Conservation (phyloP, 1,140 invertebrate species). For the Bombus superbus region DNA sequence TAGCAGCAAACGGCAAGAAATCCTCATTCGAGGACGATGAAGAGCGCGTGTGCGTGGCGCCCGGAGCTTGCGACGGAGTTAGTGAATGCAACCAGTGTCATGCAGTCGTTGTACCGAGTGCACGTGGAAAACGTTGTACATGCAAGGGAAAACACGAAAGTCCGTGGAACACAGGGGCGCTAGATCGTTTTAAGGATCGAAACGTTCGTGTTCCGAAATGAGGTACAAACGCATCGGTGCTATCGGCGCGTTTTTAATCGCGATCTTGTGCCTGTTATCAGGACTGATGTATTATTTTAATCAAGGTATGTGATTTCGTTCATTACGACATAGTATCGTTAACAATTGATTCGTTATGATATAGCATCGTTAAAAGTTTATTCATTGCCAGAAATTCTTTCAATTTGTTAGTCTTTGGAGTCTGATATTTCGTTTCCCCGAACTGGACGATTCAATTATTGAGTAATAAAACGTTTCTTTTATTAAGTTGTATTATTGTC, state of each 20-base stretch:
- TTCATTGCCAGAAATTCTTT: no score
- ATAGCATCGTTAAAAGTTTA: no score
- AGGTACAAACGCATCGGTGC: conserved; percentile 69
- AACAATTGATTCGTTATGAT: no score
- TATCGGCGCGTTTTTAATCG: conserved; percentile 71
- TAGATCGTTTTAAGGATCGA: conserved; percentile 1
- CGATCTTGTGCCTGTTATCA: conserved; percentile 64
- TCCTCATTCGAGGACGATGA: conserved; percentile 43
- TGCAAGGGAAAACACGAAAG: conserved; percentile 15
- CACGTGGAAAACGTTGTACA: conserved; percentile 53
- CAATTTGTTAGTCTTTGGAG: not conserved
- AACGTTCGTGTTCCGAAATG: conserved; percentile 53
- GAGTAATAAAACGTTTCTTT: no score
- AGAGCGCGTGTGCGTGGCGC: conserved; percentile 75
- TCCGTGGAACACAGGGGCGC: not conserved
- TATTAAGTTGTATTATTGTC: not conserved
- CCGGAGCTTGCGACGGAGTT: conserved; percentile 59
- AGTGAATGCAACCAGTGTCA: conserved; percentile 72
- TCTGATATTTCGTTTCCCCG: not conserved
- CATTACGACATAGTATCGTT: not conserved
- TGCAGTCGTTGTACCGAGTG: conserved; percentile 66
- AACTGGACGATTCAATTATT: no score
- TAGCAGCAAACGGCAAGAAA: conserved; percentile 11
- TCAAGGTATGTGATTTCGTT: conserved; percentile 70
- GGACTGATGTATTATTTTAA: conserved; percentile 78